Percentiles rank a stretch among this genome's conserved stretches.
Conservation (phyloP, 2,888 invertebrate species). For the Portevinia maculata region DNA sequence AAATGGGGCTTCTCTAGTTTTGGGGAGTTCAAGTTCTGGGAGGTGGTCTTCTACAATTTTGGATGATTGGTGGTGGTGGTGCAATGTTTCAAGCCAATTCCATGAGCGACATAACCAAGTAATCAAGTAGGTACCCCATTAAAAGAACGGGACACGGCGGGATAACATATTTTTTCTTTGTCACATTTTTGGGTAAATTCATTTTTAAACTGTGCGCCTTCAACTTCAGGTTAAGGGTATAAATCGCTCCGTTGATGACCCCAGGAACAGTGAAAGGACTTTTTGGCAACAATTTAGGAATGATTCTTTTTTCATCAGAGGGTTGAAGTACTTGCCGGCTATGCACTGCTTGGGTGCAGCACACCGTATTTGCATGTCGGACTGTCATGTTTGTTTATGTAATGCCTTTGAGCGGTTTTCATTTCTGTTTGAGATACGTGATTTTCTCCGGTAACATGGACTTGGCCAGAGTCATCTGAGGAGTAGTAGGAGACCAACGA, state of each 20-base stretch:
- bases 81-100: conserved; percentile 69
- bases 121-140: conserved; percentile 41
- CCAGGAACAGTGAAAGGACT: conserved; percentile 3
- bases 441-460: conserved; percentile 11
- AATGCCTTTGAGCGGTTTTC: conserved; percentile 42
- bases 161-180: conserved; percentile 59
- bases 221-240: conserved; percentile 64
- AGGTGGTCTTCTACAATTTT: conserved; percentile 1
- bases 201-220: conserved; percentile 61
- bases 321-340: not conserved
- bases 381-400: conserved; percentile 49
- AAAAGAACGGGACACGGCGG: not conserved
- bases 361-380: conserved; percentile 14
- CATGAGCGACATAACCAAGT: conserved; percentile 39
- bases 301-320: not conserved
- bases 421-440: conserved; percentile 43
- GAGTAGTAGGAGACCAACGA: conserved; percentile 4
- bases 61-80: conserved; percentile 5
- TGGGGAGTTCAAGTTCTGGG: not conserved
- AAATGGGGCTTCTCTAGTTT: conserved; percentile 45
- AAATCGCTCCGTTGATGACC: conserved; percentile 58
- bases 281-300: conserved; percentile 48
- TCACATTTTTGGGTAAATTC: conserved; percentile 50
- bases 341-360: not conserved
- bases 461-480: conserved; percentile 21